Percentiles rank a stretch among this genome's conserved stretches.
These are phyloP conservation scores for Peromyscus aztecus DNA, from an alignment of 2,797 vertebrate species.

Conservation along the genomic window DNA sequence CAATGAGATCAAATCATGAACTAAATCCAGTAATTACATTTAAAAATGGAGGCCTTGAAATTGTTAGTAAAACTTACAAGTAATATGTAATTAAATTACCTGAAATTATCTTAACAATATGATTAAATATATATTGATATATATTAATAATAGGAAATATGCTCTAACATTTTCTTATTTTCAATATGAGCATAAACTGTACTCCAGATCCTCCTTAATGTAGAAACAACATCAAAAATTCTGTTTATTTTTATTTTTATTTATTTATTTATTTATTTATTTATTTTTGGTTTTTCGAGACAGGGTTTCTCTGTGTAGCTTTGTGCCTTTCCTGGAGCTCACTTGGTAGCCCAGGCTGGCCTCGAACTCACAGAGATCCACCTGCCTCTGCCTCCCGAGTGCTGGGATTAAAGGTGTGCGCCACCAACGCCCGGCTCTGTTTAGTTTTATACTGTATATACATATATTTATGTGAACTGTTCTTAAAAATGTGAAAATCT, in stretches of 20 bases:
- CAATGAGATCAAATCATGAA: background rate
- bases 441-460: background rate
- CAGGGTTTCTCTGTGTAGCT: too few species aligned
- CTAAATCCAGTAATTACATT: background rate
- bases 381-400: too few species aligned
- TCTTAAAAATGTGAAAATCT: background rate
- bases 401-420: too few species aligned
- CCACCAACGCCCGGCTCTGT: too few species aligned
- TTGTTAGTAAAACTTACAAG: too few species aligned
- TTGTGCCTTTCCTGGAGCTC: too few species aligned
- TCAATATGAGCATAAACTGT: too few species aligned
- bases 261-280: too few species aligned
- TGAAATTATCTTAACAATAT: background rate
- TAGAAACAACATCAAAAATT: background rate
- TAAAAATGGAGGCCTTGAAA: background rate
- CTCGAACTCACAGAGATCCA: too few species aligned
- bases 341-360: too few species aligned
- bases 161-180: background rate
- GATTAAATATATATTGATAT: too few species aligned
- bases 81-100: background rate
- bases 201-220: background rate
- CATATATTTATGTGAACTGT: background rate
- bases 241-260: background rate
- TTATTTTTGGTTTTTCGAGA: too few species aligned
- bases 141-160: background rate